Percentiles rank a stretch among this genome's conserved stretches.
Conservation (phyloP, 2,888 invertebrate species). For the Philereme transversata region DNA sequence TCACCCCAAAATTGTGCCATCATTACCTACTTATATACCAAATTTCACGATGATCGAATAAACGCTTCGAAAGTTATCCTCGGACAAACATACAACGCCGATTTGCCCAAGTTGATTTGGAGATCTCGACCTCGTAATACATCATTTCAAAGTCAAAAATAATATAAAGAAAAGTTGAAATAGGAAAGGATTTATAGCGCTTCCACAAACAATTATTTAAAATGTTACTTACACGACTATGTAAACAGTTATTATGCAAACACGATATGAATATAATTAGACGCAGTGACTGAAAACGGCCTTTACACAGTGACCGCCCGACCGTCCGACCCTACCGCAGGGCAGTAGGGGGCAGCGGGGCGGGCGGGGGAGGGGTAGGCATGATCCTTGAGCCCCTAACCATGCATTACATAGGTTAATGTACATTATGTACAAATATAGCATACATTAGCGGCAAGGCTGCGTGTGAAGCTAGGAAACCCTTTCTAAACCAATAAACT, state of each 20-base stretch:
- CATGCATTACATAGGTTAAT: slow-evolving; percentile 5
- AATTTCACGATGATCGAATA: too few relatives aligned
- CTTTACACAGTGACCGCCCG: slow-evolving; percentile 17
- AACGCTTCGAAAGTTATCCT: too few relatives aligned
- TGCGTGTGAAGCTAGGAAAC: slow-evolving; percentile 9
- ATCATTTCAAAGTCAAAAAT: too few relatives aligned
- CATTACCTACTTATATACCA: too few relatives aligned
- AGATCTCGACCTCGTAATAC: too few relatives aligned
- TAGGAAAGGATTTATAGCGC: too few relatives aligned
- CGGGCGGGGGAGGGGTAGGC: not conserved
- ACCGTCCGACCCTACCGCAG: not conserved
- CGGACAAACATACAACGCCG: too few relatives aligned
- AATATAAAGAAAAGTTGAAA: too few relatives aligned
- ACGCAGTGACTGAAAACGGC: slow-evolving; percentile 6
- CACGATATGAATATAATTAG: not conserved
- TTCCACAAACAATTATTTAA: not conserved
- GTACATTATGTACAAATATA: slow-evolving; percentile 1
- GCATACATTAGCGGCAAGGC: slow-evolving; percentile 18
- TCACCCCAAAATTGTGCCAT: too few relatives aligned
- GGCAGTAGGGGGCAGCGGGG: not conserved
- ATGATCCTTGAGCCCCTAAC: slow-evolving; percentile 10
- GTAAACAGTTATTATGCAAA: not conserved
- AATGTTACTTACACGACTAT: not conserved
- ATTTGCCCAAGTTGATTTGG: too few relatives aligned
- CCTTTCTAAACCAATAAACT: slow-evolving; percentile 19